These are phyloP conservation scores for Gobio gobio DNA, from an alignment of 2,113 vertebrate genomes.

Conservation along the genomic window DNA sequence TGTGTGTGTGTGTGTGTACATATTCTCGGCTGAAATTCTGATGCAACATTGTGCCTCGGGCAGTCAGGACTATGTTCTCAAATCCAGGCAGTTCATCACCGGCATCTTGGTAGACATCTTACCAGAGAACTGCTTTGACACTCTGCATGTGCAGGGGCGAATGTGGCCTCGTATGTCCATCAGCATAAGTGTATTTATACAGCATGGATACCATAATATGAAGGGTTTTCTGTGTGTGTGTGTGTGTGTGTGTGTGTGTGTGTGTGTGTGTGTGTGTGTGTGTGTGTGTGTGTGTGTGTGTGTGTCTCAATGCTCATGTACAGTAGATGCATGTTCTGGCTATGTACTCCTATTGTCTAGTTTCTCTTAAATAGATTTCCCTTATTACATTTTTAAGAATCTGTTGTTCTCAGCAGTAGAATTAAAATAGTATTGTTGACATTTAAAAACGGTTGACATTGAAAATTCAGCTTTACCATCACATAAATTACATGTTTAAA, in stretches of 20 bases:
- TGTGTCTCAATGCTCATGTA: background rate
- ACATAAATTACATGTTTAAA: too few species aligned
- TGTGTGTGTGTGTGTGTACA: slow-evolving; percentile 38
- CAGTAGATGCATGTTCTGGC: background rate
- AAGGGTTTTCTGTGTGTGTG: background rate
- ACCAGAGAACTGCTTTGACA: slow-evolving; percentile 7
- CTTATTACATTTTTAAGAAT: background rate
- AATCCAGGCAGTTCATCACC: slow-evolving; percentile 53
- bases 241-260: too few species aligned
- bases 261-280: too few species aligned
- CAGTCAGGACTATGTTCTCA: slow-evolving; percentile 41
- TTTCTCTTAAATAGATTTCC: background rate
- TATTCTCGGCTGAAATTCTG: slow-evolving; percentile 6
- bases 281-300: too few species aligned
- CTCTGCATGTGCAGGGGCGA: background rate
- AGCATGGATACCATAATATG: background rate
- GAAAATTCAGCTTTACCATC: too few species aligned
- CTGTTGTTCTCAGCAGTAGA: background rate
- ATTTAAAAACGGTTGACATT: too few species aligned
- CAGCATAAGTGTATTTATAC: slow-evolving; percentile 18
- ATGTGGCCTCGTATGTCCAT: background rate
- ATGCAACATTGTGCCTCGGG: slow-evolving; percentile 37
- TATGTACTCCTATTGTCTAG: background rate
- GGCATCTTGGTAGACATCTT: background rate
- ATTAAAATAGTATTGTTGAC: background rate